These are phyloP conservation scores for Pantelozetes paolii DNA, from an alignment of 2,888 invertebrate genomes.

Conservation along the genomic window DNA sequence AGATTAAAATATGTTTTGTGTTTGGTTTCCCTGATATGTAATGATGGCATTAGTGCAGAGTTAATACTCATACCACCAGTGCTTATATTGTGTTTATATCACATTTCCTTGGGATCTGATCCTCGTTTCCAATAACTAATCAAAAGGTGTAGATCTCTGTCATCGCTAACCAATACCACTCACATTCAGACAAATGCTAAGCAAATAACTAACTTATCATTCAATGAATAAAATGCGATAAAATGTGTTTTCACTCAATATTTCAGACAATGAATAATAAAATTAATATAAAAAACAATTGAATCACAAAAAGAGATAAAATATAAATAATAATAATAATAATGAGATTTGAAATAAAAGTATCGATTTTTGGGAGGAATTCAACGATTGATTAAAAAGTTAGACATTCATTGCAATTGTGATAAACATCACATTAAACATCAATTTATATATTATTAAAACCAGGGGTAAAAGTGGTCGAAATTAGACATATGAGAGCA, in stretches of 20 bases:
- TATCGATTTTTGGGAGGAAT: too few species aligned
- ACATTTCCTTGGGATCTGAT: slow-evolving; percentile 25
- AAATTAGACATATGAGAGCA: too few species aligned
- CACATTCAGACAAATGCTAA: background rate
- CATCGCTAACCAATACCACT: background rate
- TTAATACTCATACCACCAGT: background rate
- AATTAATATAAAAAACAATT: too few species aligned
- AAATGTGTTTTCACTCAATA: background rate
- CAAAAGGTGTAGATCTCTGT: background rate
- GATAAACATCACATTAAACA: too few species aligned
- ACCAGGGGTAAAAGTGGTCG: too few species aligned
- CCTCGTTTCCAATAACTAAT: background rate
- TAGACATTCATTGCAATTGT: too few species aligned
- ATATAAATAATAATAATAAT: too few species aligned
- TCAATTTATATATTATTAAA: too few species aligned
- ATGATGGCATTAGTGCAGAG: slow-evolving; percentile 15
- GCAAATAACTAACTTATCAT: background rate
- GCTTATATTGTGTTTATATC: background rate
- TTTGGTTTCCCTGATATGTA: slow-evolving; percentile 16
- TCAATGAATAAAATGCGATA: background rate
- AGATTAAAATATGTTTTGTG: slow-evolving; percentile 17
- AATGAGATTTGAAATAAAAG: too few species aligned
- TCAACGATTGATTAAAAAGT: too few species aligned
- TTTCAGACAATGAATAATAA: too few species aligned
- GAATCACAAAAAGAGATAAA: too few species aligned